Base-by-base conservation (phyloP, 2,113 vertebrate species). In the Embiotoca jacksoni region DNA sequence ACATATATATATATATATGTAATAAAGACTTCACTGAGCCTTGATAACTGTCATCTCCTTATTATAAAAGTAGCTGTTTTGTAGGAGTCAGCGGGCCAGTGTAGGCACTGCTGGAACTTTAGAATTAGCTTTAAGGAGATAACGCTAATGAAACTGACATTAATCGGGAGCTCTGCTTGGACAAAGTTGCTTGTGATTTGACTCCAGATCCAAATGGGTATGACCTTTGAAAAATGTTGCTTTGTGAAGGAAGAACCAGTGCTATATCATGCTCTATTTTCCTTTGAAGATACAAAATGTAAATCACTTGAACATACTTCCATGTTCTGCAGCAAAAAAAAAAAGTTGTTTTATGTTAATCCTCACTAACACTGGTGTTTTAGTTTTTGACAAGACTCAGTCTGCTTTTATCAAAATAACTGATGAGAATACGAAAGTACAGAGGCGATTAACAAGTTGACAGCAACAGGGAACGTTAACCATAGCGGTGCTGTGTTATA, bases 91-190 rank as follows among this genome's bases (percentile, higher is more conserved):
- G 35, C 31, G 50, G 64, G 61, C 15, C 68, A 55, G 39, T 44
- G 31, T 30, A 32, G 58, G 72, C 36, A 32, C 61, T 11, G 23
- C 53, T 60, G 68, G 50, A 64, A 75, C 70, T 67, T 72, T 57
- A 74, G 78, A 69, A 77, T 75, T 73, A 60, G 33, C 46, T 54
- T 23, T 54, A 37, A 23, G 33, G 58, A 72, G 54, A 77, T 63
- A 66, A 58, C 30, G 23, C 55, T 58, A 80, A 79, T 81, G 70
- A 83, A 73, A 62, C 1, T 82, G 83, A 75, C 81, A 86, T 87
- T 89, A 69, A 79, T 65, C 8, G 0, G 56, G 15, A 69, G 54
- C 52, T 61, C 35, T 64, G 60, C 58, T 10, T 46, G 52, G 10
- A 67, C 46, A 10, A 69, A 61, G 37, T 11, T 73, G 3, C n/a